Base-by-base conservation (phyloP, 2,797 vertebrate species). In the Neoniphon sammara region DNA sequence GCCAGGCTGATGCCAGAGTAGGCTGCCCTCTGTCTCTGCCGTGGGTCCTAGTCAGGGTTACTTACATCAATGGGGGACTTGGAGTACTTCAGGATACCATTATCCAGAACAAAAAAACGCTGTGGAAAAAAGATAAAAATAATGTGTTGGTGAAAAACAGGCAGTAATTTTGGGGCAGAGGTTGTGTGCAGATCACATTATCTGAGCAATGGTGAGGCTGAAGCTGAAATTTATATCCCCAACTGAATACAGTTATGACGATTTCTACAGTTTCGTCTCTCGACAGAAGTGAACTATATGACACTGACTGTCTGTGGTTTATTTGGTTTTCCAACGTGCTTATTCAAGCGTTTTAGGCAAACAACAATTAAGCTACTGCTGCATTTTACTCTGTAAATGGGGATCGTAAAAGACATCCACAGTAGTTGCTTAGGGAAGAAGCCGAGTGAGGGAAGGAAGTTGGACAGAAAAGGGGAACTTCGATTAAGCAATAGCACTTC, bases 61-160 rank as follows among this genome's bases (percentile, higher is more conserved):
- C 98, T 98, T 95, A 99, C 98, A 91, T 99, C 98, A 85, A 98
- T 94, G 65, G 98, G 98, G 74, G 98, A 96, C 93, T 99, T 99
- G 81, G 98, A 98, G 90, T 99, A 99, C 90, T 99, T 99, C 92
- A 99, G 92, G 91, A 99, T 97, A 84, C 98, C 98, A 75, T 98
- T 99, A 94, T 99, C 98, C 94, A 99, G 92, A 87, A 98, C 95
- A 90, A 99, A 99, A 94, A 99, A 99, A 1, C 98, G 96, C 98
- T 99, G 95, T 72, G 47, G 84, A 83, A 83, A 71, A 82, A 78
- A 36, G 54, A 86, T 25, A 82, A 74, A 82, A 77, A 81, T 4
- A 70, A 55, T 0, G 17, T 44, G 20, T 67, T 55, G 18, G 52
- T 59, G 64, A 77, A 80, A 76, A 69, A 73, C 9, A 82, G 11